Percentiles rank a stretch among this genome's conserved stretches.
These are phyloP conservation scores for Ageneiosus marmoratus DNA, from an alignment of 2,113 vertebrate genomes.

Conservation along the genomic window DNA sequence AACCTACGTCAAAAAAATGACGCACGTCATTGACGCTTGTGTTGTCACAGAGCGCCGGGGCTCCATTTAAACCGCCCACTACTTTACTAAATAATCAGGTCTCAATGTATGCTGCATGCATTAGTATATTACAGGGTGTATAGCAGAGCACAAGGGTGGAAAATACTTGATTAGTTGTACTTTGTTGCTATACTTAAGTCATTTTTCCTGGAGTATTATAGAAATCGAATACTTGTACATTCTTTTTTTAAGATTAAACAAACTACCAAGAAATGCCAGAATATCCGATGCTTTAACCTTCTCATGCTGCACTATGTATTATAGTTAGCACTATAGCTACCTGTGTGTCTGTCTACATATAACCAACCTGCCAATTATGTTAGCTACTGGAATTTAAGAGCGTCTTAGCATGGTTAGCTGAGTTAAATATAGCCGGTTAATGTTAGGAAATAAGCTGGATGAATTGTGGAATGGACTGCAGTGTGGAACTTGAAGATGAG, in stretches of 20 bases:
- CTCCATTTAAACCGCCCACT: neutral
- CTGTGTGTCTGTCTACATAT: too few relatives aligned
- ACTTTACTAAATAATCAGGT: neutral
- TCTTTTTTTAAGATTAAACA: neutral
- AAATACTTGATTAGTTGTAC: neutral
- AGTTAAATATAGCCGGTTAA: too few relatives aligned
- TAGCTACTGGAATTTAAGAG: too few relatives aligned
- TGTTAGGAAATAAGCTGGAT: too few relatives aligned
- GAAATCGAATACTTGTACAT: neutral
- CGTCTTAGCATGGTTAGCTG: too few relatives aligned
- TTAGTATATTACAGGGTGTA: neutral
- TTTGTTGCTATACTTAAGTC: neutral
- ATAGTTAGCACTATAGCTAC: too few relatives aligned
- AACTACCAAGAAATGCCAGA: too few relatives aligned
- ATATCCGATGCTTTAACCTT: too few relatives aligned
- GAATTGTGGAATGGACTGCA: too few relatives aligned
- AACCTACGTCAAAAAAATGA: neutral
- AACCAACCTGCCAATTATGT: too few relatives aligned
- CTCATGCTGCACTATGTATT: too few relatives aligned
- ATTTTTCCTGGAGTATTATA: neutral
- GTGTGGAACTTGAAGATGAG: too few relatives aligned
- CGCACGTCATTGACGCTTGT: neutral
- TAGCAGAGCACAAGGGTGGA: neutral
- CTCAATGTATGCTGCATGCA: neutral
- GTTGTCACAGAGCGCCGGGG: neutral